These are phyloP conservation scores for Papilio gigon DNA, from an alignment of 2,888 invertebrate species.

Conservation along the genomic window DNA sequence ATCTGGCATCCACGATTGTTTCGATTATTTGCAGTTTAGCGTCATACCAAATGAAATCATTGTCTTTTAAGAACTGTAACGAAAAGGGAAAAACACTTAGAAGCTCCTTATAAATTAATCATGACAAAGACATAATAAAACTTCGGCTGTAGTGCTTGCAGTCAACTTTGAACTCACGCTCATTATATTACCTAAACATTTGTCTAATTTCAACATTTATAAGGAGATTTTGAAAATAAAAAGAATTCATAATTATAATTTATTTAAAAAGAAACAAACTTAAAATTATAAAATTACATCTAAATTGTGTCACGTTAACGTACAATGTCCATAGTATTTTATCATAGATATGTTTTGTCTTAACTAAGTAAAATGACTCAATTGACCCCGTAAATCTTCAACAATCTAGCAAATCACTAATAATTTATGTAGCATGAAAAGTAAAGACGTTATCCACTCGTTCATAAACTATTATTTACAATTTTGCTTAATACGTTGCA, in stretches of 20 bases:
- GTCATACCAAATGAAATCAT: background rate
- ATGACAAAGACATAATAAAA: no score
- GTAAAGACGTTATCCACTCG: background rate
- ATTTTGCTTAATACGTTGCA: background rate
- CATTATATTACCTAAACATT: no score
- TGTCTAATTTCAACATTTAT: background rate
- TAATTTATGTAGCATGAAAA: constrained; percentile 5
- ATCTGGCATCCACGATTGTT: background rate
- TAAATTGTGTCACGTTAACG: constrained; percentile 3
- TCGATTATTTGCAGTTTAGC: background rate
- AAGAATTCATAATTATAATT: constrained; percentile 45
- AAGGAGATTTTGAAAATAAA: constrained; percentile 10
- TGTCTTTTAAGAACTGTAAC: no score
- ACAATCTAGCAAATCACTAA: constrained; percentile 40
- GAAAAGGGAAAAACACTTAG: no score
- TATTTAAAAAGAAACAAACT: constrained; percentile 58
- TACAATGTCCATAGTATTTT: constrained; percentile 33
- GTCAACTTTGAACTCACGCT: no score
- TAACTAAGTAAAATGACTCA: constrained; percentile 22
- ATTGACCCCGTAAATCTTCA: constrained; percentile 18
- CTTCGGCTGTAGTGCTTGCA: no score
- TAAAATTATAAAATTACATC: constrained; percentile 48
- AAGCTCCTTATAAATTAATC: no score
- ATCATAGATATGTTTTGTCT: constrained; percentile 30
- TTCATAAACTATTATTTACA: background rate